A percentile compares a stretch with the other conserved stretches of the same genome.
These are phyloP conservation scores for Heteronetta atricapilla DNA, from an alignment of 2,113 vertebrate genomes.

Conservation along the genomic window DNA sequence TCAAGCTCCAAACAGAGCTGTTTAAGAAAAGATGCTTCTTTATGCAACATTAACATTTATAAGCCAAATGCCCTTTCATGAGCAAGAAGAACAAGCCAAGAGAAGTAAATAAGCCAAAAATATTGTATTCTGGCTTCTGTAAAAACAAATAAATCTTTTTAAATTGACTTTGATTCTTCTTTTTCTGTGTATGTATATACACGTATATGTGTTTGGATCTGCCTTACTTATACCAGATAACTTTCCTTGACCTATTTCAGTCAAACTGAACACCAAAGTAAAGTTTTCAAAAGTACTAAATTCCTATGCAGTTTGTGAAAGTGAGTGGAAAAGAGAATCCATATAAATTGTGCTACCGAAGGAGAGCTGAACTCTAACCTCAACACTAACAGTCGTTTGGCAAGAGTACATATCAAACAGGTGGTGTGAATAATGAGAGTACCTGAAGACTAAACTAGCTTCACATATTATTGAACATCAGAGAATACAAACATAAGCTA, in stretches of 20 bases:
- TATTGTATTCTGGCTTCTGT: background rate
- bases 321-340: background rate
- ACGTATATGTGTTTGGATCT: background rate
- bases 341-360: background rate
- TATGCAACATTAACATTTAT: background rate
- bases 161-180: background rate
- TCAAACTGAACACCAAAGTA: background rate
- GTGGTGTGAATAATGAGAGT: background rate
- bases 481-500: background rate
- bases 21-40: background rate
- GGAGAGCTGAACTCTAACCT: background rate
- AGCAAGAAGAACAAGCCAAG: background rate
- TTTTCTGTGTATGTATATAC: accelerated
- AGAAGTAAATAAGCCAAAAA: background rate
- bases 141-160: background rate
- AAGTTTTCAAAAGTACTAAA: background rate
- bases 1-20: background rate
- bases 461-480: background rate
- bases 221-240: background rate
- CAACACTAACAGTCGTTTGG: accelerated
- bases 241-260: background rate
- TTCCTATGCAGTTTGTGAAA: background rate
- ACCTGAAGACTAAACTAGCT: background rate
- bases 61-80: background rate
- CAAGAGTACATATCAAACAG: background rate